Percentiles rank a stretch among this genome's conserved stretches.
These are phyloP conservation scores for Gymnothorax reevesii DNA, from an alignment of 2,797 vertebrate species.

Conservation along the genomic window DNA sequence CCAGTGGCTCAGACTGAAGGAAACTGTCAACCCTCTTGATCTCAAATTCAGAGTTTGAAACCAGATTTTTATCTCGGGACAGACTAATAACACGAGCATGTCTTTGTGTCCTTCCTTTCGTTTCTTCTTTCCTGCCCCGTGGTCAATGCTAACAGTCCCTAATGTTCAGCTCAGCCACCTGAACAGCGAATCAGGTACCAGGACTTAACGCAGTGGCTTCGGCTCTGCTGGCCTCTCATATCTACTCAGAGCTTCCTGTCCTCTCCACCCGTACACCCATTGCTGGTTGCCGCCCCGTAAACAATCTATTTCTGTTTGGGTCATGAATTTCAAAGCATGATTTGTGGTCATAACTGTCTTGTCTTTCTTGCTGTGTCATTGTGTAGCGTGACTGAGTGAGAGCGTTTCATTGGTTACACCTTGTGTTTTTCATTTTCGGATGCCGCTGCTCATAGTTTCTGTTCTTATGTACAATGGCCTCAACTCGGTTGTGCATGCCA, in stretches of 20 bases:
- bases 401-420: neutral
- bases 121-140: conserved; percentile 26
- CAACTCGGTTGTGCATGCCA: conserved; percentile 42
- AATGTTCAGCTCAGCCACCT: conserved; percentile 79
- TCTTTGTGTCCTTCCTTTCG: conserved; percentile 28
- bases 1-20: neutral
- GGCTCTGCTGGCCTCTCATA: conserved; percentile 32
- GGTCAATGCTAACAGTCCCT: conserved; percentile 61
- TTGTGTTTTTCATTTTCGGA: conserved; percentile 13
- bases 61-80: neutral
- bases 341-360: conserved; percentile 27
- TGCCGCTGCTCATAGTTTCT: neutral
- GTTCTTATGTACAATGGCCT: conserved; percentile 13
- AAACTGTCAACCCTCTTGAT: neutral
- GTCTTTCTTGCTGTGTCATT: neutral
- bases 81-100: conserved; percentile 25
- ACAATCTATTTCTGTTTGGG: conserved; percentile 22
- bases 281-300: conserved; percentile 17
- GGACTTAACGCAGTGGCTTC: conserved; percentile 53
- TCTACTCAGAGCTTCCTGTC: conserved; percentile 20
- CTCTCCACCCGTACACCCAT: conserved; percentile 21
- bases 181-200: conserved; percentile 90
- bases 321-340: conserved; percentile 47
- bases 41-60: neutral
- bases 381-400: neutral